These are phyloP conservation scores for Sebastes cheni DNA, from an alignment of 2,797 vertebrate species.

Conservation along the genomic window DNA sequence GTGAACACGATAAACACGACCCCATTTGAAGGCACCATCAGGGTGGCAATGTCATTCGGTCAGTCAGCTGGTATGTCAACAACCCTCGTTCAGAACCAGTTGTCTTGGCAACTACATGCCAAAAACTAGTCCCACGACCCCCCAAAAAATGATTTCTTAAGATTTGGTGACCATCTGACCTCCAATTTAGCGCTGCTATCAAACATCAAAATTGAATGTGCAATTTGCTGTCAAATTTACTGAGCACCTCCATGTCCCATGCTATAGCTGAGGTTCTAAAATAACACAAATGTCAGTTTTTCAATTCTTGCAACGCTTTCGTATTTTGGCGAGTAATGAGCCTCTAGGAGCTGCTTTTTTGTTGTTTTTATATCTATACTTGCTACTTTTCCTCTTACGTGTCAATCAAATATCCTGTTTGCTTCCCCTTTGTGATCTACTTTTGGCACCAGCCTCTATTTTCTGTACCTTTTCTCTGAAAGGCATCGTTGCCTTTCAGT, in stretches of 20 bases:
- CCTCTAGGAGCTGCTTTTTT: not conserved
- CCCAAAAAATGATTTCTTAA: not conserved
- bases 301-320: not conserved
- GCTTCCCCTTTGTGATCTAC: not conserved
- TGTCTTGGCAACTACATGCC: not conserved
- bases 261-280: not conserved
- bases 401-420: not conserved
- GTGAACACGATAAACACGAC: no score
- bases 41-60: not conserved
- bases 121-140: not conserved
- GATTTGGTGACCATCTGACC: not conserved
- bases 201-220: not conserved
- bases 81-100: not conserved
- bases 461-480: not conserved
- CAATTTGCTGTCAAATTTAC: not conserved
- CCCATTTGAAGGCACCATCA: no score
- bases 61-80: not conserved
- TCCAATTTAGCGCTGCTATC: not conserved
- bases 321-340: not conserved
- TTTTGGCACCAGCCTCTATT: not conserved
- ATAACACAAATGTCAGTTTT: not conserved
- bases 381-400: not conserved
- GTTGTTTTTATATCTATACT: not conserved
- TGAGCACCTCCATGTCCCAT: not conserved
- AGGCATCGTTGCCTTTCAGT: not conserved